phyloP scores from a whole-genome alignment of 2,888 invertebrate genomes.

The Odontothrips loti region DNA sequence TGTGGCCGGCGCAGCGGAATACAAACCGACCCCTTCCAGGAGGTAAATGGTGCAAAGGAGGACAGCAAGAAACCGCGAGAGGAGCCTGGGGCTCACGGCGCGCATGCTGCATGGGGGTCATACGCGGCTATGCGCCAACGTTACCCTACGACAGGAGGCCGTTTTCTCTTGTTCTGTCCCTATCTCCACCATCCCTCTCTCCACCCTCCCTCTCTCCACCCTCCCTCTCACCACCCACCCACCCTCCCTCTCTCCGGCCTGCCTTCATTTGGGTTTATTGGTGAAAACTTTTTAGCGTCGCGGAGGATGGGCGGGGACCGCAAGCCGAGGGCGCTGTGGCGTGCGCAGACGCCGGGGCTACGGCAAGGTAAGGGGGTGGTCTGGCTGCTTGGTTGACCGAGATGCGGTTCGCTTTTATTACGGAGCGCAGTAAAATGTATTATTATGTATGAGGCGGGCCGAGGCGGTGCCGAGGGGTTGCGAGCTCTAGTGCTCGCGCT shows the following conservation, averaged over 20 bases:
- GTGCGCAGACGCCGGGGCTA: neutral
- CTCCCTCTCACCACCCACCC: no score
- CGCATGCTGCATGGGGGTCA: neutral
- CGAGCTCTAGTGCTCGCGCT: no score
- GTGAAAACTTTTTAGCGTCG: conserved; percentile 20
- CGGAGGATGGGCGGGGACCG: neutral
- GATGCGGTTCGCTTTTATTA: neutral
- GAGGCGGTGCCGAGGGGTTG: neutral
- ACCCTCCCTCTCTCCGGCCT: neutral
- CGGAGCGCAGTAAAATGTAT: conserved; percentile 13
- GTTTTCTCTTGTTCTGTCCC: no score
- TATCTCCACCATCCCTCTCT: no score
- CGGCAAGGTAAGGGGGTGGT: neutral
- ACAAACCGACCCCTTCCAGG: no score
- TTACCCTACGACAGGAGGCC: neutral
- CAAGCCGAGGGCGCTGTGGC: neutral
- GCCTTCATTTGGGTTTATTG: conserved; percentile 20
- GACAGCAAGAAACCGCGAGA: no score
- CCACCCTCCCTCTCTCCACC: no score
- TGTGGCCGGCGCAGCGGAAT: no score
- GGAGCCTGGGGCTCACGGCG: no score
- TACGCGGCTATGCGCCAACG: neutral
- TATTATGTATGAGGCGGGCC: conserved; percentile 17
- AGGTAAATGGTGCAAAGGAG: no score
- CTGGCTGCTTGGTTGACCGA: neutral